Base-by-base conservation (phyloP, 2,888 invertebrate species). In the Scaptomyza caliginosa region DNA sequence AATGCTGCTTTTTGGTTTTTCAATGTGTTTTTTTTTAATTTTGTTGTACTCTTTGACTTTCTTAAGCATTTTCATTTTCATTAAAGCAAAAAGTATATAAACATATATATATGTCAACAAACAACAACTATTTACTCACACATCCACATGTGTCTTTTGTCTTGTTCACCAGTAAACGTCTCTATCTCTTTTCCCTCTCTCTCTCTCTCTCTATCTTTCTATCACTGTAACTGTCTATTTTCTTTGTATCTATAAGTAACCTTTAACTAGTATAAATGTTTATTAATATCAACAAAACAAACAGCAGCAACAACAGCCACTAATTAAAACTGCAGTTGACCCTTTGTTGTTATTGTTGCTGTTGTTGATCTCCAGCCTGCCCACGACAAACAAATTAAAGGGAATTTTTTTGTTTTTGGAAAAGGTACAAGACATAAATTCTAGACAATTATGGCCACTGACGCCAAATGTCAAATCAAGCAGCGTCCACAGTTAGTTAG, bases 101-200 rank as follows among this genome's bases (percentile, higher is more conserved):
- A 52, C 51, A 66, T 62, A 50, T 45, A 30, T 4, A 28, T 70
- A 64, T 71, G 65, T 30, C 67, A 69, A 62, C 69, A 65, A 65
- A 67, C 66, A 80, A 73, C 46, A 65, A 73, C 32, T 55, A 89
- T 88, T 89, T 89, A 89, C 90, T 90, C 89, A 88, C 89, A 90
- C 80, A 82, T 85, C 89, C 60, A 59, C 90, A 90, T 90, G 87
- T 88, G 90, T 91, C 88, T 90, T 89, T 91, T 90, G 91, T 90
- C 89, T 90, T 91, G 90, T 79, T 90, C 90, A 91, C 90, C 87
- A 86, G 87, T 82, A 84, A 85, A 74, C 48, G 71, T 81, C 71
- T 71, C 26, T 59, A 23, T 67, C 32, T 60, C 32, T 42, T 24
- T 62, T 48, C 19, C 30, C 19, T 56, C 26, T 73, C 23, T 64